Base-by-base conservation (phyloP, 2,888 invertebrate genomes). In the Steinernema hermaphroditum region DNA sequence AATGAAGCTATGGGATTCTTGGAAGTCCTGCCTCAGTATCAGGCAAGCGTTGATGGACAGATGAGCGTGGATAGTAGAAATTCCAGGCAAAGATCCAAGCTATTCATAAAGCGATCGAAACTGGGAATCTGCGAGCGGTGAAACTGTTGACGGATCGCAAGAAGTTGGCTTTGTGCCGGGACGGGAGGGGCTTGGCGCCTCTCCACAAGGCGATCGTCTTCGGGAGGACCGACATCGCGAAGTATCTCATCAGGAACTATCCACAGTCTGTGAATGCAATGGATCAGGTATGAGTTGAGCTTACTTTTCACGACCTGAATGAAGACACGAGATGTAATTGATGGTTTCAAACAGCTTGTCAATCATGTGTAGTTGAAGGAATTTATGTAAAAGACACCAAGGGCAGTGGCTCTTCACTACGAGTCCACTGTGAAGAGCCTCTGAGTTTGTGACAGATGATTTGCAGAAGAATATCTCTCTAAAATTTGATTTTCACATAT, bases 171-270 rank as follows among this genome's bases (percentile, higher is more conserved):
- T 74, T 87, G 22, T 87, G 87, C 50, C 77, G 88, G n/a, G 88
- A 88, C 77, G 81, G 82, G 2, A 72, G 86, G 16, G 85, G 85
- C 44, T 70, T 85, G 19, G 79, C 84, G 4, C 85, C 85, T 2
- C 75, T 85, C 43, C 85, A 85, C 73, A 85, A 85, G 74, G 86
- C 88, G 0, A 86, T 87, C 29, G 84, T 88, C 43, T 91, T 92
- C 73, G 93, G 94, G 83, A 91, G 92, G 72, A 92, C 92, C 78
- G 92, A 93, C 73, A 90, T 94, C 32, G 93, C 93, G 0, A 91
- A 92, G 75, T 92, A 91, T 83, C 89, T 96, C 44, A 83, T 88
- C 9, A 75, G 82, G 41, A 87, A 87, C 76, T 88, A 85, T 78
- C 87, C 87, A 22, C 86, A 86, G 73, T 82, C 86, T 1, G 85